Conservation (phyloP, 1,140 invertebrate genomes). For the Dreissena rostriformis region DNA sequence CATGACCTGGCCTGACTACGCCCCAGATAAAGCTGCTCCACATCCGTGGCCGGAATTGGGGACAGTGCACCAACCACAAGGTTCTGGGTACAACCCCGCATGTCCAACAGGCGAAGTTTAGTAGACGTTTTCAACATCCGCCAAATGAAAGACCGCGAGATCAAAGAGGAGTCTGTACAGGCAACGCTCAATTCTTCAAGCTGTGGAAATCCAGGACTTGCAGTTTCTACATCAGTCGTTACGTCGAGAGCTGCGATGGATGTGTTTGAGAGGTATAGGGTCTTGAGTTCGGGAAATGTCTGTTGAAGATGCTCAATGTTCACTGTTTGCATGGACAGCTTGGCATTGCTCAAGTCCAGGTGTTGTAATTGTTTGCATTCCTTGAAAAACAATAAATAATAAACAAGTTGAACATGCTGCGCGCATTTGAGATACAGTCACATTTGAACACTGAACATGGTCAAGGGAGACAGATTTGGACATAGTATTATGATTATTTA, state of each 20-base stretch:
- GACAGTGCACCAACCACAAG: background rate
- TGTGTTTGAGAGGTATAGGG: conserved; percentile 26
- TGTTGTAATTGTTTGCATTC: conserved; percentile 50
- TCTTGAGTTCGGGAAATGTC: conserved; percentile 37
- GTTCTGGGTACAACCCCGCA: conserved; percentile 19
- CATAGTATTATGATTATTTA: no score
- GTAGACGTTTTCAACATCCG: conserved; percentile 37
- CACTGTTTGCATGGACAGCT: background rate
- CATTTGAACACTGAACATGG: no score
- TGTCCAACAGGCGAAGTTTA: conserved; percentile 37
- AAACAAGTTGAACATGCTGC: no score
- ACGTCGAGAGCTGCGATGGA: background rate
- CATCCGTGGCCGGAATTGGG: background rate
- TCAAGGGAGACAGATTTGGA: no score
- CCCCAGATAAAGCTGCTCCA: conserved; percentile 42
- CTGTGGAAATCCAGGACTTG: conserved; percentile 23
- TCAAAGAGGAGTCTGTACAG: background rate
- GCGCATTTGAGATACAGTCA: no score
- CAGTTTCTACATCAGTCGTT: background rate
- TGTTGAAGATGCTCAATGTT: conserved; percentile 44
- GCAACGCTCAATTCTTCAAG: conserved; percentile 49
- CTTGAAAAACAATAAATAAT: conserved; percentile 12
- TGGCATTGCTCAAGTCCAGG: conserved; percentile 44
- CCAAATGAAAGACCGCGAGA: background rate
- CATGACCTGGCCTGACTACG: conserved; percentile 22